phyloP scores from a whole-genome alignment of 2,888 invertebrate species.

The Alcis repandata region DNA sequence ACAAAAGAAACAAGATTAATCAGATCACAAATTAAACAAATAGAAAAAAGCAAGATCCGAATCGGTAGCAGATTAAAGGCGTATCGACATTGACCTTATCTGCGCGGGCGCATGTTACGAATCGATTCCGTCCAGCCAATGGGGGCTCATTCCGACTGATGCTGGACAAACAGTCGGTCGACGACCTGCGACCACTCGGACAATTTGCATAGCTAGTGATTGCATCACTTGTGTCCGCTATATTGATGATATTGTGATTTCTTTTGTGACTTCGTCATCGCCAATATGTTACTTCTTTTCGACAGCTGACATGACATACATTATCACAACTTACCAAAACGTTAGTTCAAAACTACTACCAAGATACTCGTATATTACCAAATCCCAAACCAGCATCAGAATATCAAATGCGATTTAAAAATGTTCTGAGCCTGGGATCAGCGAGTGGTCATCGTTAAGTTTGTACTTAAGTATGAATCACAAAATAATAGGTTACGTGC shows the following conservation, averaged over 20 bases:
- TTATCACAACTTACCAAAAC: not conserved
- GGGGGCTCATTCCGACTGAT: constrained; percentile 69
- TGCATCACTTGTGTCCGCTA: constrained; percentile 77
- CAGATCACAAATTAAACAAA: constrained; percentile 36
- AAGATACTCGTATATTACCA: constrained; percentile 30
- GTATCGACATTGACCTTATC: constrained; percentile 83
- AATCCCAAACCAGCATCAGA: constrained; percentile 41
- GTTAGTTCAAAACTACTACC: constrained; percentile 5
- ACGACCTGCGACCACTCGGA: constrained; percentile 69
- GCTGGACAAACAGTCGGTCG: constrained; percentile 76
- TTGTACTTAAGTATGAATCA: constrained; percentile 52
- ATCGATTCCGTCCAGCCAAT: constrained; percentile 80
- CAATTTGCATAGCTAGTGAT: constrained; percentile 81
- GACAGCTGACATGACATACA: constrained; percentile 10
- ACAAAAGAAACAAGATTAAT: constrained; percentile 16
- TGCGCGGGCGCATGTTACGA: constrained; percentile 76
- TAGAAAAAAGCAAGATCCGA: constrained; percentile 51
- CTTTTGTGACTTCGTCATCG: constrained; percentile 37
- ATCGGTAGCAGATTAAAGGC: constrained; percentile 80
- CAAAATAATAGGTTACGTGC: constrained; percentile 49
- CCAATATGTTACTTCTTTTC: constrained; percentile 31
- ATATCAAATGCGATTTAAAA: constrained; percentile 45
- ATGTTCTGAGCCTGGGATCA: constrained; percentile 41
- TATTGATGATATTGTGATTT: constrained; percentile 70
- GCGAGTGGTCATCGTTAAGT: constrained; percentile 44